phyloP scores from a whole-genome alignment of 1,140 invertebrate species.

The Drosophila pruinosa region DNA sequence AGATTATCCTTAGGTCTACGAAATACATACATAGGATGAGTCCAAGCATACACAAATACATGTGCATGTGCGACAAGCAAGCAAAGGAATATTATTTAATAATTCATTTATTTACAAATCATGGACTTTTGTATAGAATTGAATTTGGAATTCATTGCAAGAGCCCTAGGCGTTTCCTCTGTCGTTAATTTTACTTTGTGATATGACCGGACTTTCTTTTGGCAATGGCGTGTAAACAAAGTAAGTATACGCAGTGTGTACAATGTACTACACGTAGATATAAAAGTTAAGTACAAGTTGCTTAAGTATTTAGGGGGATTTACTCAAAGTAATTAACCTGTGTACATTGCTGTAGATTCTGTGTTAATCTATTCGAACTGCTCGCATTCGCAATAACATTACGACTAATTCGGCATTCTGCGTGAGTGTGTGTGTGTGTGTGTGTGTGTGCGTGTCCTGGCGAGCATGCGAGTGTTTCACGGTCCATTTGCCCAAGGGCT shows the following conservation, averaged over 20 bases:
- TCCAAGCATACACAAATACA: constrained; percentile 7
- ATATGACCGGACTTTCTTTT: neutral
- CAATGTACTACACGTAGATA: neutral
- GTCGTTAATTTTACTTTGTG: neutral
- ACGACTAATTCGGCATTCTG: neutral
- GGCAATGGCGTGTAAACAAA: neutral
- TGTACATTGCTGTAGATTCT: constrained; percentile 10
- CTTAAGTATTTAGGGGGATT: constrained; percentile 35
- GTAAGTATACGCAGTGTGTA: neutral
- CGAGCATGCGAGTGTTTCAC: too few species aligned
- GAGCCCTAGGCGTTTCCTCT: neutral
- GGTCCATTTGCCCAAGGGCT: too few species aligned
- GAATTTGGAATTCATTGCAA: constrained; percentile 2
- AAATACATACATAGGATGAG: constrained; percentile 35
- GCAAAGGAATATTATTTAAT: neutral
- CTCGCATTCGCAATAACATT: constrained; percentile 25
- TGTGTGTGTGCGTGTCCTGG: too few species aligned
- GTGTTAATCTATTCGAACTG: constrained; percentile 1
- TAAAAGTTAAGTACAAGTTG: constrained; percentile 38
- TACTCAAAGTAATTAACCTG: constrained; percentile 40
- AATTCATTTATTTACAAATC: constrained; percentile 23
- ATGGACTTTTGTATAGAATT: neutral
- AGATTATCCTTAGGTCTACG: constrained; percentile 53
- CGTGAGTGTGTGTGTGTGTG: neutral
- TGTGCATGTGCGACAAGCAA: constrained; percentile 17